A percentile compares a stretch with the other conserved stretches of the same genome.
phyloP scores from a whole-genome alignment of 2,888 invertebrate genomes.

The Nemoura dubitans region DNA sequence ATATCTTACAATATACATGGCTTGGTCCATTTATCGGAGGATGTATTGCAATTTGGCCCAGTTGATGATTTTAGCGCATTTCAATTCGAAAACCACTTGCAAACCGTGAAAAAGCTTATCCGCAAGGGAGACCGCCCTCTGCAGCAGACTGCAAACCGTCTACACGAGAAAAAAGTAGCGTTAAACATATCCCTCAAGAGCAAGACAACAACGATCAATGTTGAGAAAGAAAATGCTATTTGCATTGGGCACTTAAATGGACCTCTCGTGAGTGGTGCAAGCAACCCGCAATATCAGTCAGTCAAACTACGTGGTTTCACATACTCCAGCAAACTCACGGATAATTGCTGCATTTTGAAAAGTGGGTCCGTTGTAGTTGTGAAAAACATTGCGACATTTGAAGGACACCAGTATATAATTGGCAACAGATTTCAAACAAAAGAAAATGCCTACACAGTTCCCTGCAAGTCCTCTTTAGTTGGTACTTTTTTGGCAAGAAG shows the following conservation, averaged over 20 bases:
- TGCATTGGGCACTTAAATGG: conserved; percentile 13
- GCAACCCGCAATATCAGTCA: conserved; percentile 15
- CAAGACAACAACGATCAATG: neutral
- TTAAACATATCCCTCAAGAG: too few relatives aligned
- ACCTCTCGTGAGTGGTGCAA: conserved; percentile 7
- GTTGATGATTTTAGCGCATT: conserved; percentile 52
- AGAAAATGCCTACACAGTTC: neutral
- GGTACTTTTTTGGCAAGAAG: conserved; percentile 16
- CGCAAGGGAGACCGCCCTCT: conserved; percentile 41
- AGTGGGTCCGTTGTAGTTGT: neutral
- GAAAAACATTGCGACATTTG: conserved; percentile 29
- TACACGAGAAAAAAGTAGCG: neutral
- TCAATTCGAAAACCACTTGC: conserved; percentile 52
- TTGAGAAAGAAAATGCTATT: too few relatives aligned
- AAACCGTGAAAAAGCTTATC: conserved; percentile 43
- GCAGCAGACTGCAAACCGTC: conserved; percentile 39
- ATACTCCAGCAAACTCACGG: neutral
- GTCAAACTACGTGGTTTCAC: neutral
- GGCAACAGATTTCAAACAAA: conserved; percentile 1
- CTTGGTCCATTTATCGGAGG: conserved; percentile 52
- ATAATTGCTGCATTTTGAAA: conserved; percentile 31
- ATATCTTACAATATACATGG: conserved; percentile 53
- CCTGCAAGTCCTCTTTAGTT: conserved; percentile 1
- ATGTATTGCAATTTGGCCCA: conserved; percentile 50
- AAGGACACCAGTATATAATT: neutral